Percentiles rank a stretch among this genome's conserved stretches.
phyloP scores from a whole-genome alignment of 2,888 invertebrate genomes.

The Sericinus montela region DNA sequence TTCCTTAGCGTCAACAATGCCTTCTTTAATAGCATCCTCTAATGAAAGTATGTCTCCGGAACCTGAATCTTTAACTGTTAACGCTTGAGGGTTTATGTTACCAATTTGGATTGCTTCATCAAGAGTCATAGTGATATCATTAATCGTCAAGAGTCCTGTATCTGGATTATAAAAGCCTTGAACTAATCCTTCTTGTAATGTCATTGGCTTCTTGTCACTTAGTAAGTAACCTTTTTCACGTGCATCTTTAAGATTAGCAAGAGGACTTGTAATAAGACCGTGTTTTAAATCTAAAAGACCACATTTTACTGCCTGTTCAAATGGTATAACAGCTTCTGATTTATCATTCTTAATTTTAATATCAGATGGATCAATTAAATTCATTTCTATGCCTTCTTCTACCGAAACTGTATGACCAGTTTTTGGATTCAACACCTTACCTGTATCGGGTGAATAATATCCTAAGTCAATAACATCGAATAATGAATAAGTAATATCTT shows the following conservation, averaged over 20 bases:
- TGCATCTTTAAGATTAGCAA: slow-evolving; percentile 87
- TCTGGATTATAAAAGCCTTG: slow-evolving; percentile 88
- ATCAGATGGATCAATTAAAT: slow-evolving; percentile 85
- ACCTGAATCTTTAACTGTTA: slow-evolving; percentile 89
- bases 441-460: slow-evolving; percentile 86
- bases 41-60: slow-evolving; percentile 89
- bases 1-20: slow-evolving; percentile 87
- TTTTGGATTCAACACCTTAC: slow-evolving; percentile 87
- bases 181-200: slow-evolving; percentile 89
- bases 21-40: slow-evolving; percentile 86
- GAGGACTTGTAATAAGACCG: slow-evolving; percentile 84
- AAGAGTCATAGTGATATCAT: slow-evolving; percentile 83
- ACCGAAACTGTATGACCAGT: slow-evolving; percentile 87
- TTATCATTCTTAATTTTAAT: slow-evolving; percentile 87
- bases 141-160: slow-evolving; percentile 85
- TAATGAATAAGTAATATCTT: slow-evolving; percentile 84
- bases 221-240: slow-evolving; percentile 89
- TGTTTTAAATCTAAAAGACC: slow-evolving; percentile 85
- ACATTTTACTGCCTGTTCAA: slow-evolving; percentile 84
- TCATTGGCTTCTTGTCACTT: slow-evolving; percentile 88
- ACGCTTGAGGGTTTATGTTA: slow-evolving; percentile 86
- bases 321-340: slow-evolving; percentile 81
- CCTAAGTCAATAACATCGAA: slow-evolving; percentile 87
- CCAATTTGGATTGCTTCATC: slow-evolving; percentile 86
- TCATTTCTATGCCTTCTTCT: slow-evolving; percentile 85